phyloP scores from a whole-genome alignment of 2,888 invertebrate genomes.

The Gastracanthus pulcherrimus region DNA sequence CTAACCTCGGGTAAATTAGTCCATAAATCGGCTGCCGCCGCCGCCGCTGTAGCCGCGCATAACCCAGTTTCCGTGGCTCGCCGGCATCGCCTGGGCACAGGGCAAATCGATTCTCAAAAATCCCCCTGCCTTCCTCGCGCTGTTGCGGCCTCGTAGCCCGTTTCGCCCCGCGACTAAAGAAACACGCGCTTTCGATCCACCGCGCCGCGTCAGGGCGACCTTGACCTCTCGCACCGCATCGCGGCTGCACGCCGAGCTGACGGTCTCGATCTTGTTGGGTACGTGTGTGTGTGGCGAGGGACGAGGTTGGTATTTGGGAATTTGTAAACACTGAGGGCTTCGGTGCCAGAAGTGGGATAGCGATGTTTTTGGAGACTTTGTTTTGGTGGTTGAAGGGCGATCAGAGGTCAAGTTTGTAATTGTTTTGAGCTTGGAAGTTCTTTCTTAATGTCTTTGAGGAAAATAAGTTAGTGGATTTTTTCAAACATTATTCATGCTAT shows the following conservation, averaged over 20 bases:
- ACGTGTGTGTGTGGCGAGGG: not conserved
- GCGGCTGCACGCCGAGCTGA: not conserved
- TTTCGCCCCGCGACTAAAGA: constrained; percentile 1
- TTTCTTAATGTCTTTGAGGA: too few species aligned
- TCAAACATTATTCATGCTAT: too few species aligned
- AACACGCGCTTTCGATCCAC: constrained; percentile 44
- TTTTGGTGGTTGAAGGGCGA: too few species aligned
- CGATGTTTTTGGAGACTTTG: too few species aligned
- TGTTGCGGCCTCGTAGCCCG: constrained; percentile 28
- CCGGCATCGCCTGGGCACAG: too few species aligned
- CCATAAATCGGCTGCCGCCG: constrained; percentile 19
- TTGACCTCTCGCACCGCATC: constrained; percentile 30
- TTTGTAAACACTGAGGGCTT: not conserved
- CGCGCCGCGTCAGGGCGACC: constrained; percentile 26
- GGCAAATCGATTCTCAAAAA: constrained; percentile 53
- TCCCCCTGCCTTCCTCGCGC: not conserved
- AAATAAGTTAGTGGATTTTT: too few species aligned
- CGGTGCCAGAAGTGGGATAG: not conserved
- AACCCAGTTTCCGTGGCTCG: constrained; percentile 25
- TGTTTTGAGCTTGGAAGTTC: too few species aligned
- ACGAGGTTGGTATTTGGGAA: not conserved
- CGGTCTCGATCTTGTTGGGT: not conserved
- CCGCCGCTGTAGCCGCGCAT: not conserved
- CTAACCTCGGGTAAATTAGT: constrained; percentile 28
- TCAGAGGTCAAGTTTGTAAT: too few species aligned